These are phyloP conservation scores for Pitangus sulphuratus DNA, from an alignment of 2,797 vertebrate species.

Conservation along the genomic window DNA sequence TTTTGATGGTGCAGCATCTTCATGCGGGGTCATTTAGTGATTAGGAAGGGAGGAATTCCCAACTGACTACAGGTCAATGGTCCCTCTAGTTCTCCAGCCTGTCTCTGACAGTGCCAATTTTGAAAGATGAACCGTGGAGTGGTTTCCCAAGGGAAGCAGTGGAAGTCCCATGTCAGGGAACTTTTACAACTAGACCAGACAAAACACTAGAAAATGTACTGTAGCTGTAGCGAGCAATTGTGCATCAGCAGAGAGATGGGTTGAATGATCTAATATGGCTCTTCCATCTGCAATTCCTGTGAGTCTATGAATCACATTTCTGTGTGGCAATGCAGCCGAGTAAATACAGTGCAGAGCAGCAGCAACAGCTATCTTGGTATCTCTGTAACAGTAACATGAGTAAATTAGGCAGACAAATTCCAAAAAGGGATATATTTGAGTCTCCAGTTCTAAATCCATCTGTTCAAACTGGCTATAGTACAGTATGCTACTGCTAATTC, in stretches of 20 bases:
- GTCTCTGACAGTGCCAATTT: conserved; percentile 47
- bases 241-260: conserved; percentile 56
- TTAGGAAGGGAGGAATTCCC: conserved; percentile 26
- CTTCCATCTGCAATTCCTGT: conserved; percentile 65
- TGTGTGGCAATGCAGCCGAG: conserved; percentile 44
- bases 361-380: conserved; percentile 58
- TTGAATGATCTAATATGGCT: conserved; percentile 66
- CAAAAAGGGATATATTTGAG: conserved; percentile 69
- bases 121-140: conserved; percentile 43
- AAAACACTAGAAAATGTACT: conserved; percentile 56
- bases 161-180: conserved; percentile 28
- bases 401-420: conserved; percentile 69
- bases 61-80: neutral
- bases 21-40: neutral
- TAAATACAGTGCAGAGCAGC: conserved; percentile 62
- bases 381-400: conserved; percentile 56
- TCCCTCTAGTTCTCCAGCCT: neutral
- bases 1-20: neutral
- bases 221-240: conserved; percentile 34
- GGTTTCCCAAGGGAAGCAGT: conserved; percentile 8
- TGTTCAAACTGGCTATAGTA: conserved; percentile 68
- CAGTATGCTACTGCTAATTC: conserved; percentile 38
- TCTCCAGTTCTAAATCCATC: conserved; percentile 70
- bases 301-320: conserved; percentile 68
- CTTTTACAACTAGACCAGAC: conserved; percentile 51